Base-by-base conservation (phyloP, 2,888 invertebrate genomes). In the Lasioglossum vierecki region DNA sequence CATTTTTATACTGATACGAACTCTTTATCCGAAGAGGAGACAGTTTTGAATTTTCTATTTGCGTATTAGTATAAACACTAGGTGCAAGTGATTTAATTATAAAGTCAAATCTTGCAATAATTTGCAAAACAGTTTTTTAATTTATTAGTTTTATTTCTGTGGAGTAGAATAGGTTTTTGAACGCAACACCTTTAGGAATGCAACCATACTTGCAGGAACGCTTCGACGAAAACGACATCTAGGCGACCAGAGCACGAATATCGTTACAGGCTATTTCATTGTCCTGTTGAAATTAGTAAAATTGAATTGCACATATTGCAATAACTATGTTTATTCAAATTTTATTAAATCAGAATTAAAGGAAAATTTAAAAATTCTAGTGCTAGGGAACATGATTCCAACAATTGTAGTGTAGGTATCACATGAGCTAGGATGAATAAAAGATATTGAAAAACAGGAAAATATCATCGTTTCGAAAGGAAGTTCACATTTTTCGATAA, bases 121-220 rank as follows among this genome's bases (percentile, higher is more conserved):
- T 79, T 79, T 30, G 5, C 60, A 2, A 6, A 66, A 74, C 0
- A 3, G 5, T 22, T 49, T 18, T 53, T 15, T 5, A 11, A 41
- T 80, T 22, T 41, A 9, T 39, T 30, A 35, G 15, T 8, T 44
- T 4, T 13, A 13, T 15, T 15, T n/a, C 35, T n/a, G 13, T 70
- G 4, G 5, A 41, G 9, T n/a, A 26, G 5, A 13, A 41, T 11
- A 6, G 1, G 30, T 39, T 66, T 53, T 53, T n/a, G 46, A 44
- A 35, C 15, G 22, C 22, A 15, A 68, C 70, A 57, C 86, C 88
- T 81, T 76, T 63, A 4, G 30, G 15, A 2, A 30, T 77, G 88
- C 88, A 88, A 85, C 88, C 88, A 15, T 30, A 9, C 66, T 30
- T 39, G 26, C 88, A 80, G 49, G 66, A n/a, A 39, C 60, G 88